A percentile compares a stretch with the other conserved stretches of the same genome.
phyloP scores from a whole-genome alignment of 2,113 vertebrate genomes.

The Smithornis capensis region DNA sequence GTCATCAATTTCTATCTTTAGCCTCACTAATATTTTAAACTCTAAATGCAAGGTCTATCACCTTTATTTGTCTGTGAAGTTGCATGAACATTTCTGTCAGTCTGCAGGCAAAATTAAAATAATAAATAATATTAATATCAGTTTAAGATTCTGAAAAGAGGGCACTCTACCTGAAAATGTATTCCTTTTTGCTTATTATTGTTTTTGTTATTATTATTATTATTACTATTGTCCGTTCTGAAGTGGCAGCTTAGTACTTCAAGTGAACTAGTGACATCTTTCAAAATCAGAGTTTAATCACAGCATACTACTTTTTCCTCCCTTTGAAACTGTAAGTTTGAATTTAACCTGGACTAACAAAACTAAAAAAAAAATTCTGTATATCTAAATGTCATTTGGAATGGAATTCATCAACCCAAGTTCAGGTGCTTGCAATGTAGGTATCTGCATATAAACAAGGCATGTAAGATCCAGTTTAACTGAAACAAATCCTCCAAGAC shows the following conservation, averaged over 20 bases:
- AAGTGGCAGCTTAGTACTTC: neutral
- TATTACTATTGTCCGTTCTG: conserved; percentile 7
- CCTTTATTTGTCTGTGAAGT: neutral
- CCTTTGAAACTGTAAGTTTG: neutral
- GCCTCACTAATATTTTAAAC: conserved; percentile 12
- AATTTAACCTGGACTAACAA: neutral
- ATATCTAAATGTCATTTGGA: neutral
- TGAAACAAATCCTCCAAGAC: neutral
- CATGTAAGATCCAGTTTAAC: neutral
- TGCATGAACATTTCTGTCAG: neutral
- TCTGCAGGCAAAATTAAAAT: conserved; percentile 21
- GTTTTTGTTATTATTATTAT: neutral
- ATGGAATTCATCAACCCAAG: neutral
- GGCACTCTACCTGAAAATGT: neutral
- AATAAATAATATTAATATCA: conserved; percentile 31
- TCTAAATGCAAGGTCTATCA: neutral
- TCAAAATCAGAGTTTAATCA: conserved; percentile 5
- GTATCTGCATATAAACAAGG: neutral
- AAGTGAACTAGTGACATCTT: neutral
- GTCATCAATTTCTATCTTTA: neutral
- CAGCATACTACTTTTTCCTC: neutral
- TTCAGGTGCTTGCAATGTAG: neutral
- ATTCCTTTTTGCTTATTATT: neutral
- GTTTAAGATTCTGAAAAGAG: neutral
- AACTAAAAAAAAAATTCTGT: neutral